These are phyloP conservation scores for Cataglyphis rosenhaueri DNA, from an alignment of 2,888 invertebrate genomes.

Conservation along the genomic window DNA sequence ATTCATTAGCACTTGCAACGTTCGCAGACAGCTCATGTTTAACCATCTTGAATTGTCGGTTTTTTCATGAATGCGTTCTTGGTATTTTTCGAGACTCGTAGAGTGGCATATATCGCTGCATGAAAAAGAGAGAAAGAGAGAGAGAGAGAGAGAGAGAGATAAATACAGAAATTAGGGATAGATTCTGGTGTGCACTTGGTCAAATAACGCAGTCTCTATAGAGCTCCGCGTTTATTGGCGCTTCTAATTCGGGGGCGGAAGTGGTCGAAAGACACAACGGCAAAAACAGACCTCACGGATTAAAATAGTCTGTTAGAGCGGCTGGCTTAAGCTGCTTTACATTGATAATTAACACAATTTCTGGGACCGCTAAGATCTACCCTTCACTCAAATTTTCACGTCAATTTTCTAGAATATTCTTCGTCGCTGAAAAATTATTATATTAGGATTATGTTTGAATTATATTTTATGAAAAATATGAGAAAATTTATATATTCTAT, in stretches of 20 bases:
- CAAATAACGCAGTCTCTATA: conserved; percentile 75
- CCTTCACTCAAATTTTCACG: too few relatives aligned
- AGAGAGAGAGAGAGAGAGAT: not conserved
- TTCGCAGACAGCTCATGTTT: conserved; percentile 33
- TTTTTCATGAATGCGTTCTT: conserved; percentile 56
- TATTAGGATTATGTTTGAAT: not conserved
- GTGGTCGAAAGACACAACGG: conserved; percentile 80
- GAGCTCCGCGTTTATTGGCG: conserved; percentile 79
- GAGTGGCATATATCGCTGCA: conserved; percentile 30
- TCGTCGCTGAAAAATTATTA: not conserved
- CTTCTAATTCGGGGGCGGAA: conserved; percentile 84
- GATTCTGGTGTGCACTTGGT: conserved; percentile 73
- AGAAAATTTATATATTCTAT: not conserved
- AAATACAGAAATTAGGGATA: not conserved
- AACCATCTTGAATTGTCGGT: conserved; percentile 45
- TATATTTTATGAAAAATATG: not conserved
- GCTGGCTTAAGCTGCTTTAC: conserved; percentile 65
- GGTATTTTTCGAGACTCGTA: conserved; percentile 56
- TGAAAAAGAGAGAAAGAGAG: not conserved
- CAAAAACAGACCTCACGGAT: conserved; percentile 80
- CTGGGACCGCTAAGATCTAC: not conserved
- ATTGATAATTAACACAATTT: conserved; percentile 75
- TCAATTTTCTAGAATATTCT: not conserved
- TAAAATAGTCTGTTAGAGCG: conserved; percentile 74
- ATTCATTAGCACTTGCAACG: conserved; percentile 52